Conservation (phyloP, 2,797 vertebrate genomes). For the Gephyroberyx darwinii region DNA sequence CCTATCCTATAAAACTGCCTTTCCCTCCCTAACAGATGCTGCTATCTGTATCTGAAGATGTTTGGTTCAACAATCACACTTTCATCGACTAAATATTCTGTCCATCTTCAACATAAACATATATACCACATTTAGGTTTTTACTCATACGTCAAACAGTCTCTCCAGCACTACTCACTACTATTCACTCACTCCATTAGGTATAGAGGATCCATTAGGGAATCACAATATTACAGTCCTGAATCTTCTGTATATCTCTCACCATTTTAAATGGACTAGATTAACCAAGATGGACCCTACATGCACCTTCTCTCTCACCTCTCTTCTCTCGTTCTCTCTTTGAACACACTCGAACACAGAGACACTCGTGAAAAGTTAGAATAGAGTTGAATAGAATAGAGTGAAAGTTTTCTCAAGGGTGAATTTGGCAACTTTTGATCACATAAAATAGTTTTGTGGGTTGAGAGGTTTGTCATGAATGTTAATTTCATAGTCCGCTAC, state of each 20-base stretch:
- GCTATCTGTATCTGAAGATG: too few relatives aligned
- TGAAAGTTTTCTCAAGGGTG: slow-evolving; percentile 24
- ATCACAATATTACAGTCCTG: not conserved
- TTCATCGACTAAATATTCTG: too few relatives aligned
- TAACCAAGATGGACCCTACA: not conserved
- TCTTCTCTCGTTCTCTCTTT: not conserved
- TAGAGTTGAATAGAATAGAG: not conserved
- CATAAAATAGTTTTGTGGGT: slow-evolving; percentile 50
- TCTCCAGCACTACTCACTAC: not conserved
- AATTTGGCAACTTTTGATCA: slow-evolving; percentile 43
- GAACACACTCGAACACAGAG: not conserved
- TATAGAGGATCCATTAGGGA: not conserved
- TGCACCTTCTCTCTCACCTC: not conserved
- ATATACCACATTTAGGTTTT: too few relatives aligned
- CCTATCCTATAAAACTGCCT: too few relatives aligned
- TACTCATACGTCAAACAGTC: not conserved
- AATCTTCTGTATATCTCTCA: not conserved
- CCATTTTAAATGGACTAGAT: not conserved
- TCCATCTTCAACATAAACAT: too few relatives aligned
- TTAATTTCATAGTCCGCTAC: slow-evolving; percentile 61
- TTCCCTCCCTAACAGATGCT: too few relatives aligned
- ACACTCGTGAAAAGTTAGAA: not conserved
- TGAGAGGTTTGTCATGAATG: slow-evolving; percentile 60
- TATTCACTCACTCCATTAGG: not conserved
- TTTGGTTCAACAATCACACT: too few relatives aligned